These are phyloP conservation scores for Rutpela maculata DNA, from an alignment of 2,888 invertebrate genomes.

Conservation along the genomic window DNA sequence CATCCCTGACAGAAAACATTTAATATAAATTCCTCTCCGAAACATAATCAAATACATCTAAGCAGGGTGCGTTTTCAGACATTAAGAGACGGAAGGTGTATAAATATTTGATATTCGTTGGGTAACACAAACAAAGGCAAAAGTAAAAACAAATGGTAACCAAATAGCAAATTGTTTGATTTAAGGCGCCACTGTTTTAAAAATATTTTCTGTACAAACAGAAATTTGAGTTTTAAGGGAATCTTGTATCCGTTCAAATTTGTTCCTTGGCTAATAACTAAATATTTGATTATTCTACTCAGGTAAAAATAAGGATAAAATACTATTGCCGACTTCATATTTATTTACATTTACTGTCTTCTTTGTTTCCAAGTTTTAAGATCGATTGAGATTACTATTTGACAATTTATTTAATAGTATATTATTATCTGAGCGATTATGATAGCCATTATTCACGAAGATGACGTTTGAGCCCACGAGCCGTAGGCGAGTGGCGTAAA, in stretches of 20 bases:
- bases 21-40: background rate
- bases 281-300: slow-evolving; percentile 23
- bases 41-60: slow-evolving; percentile 4
- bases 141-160: slow-evolving; percentile 60
- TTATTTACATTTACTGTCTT: background rate
- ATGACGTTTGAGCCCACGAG: too few relatives aligned
- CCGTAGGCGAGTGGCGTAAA: too few relatives aligned
- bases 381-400: too few relatives aligned
- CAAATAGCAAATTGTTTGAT: slow-evolving; percentile 63
- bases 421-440: too few relatives aligned
- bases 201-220: slow-evolving; percentile 42
- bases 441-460: too few relatives aligned
- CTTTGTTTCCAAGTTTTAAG: too few relatives aligned
- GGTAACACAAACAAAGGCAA: slow-evolving; percentile 55
- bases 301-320: slow-evolving; percentile 27
- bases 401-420: too few relatives aligned
- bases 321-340: background rate
- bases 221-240: slow-evolving; percentile 40
- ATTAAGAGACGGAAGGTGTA: slow-evolving; percentile 47
- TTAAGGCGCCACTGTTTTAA: slow-evolving; percentile 61
- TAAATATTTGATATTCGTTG: slow-evolving; percentile 60
- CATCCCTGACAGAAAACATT: background rate
- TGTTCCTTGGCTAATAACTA: slow-evolving; percentile 24
- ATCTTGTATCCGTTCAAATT: slow-evolving; percentile 16
- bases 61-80: slow-evolving; percentile 2